These are phyloP conservation scores for Brachystomella parvula DNA, from an alignment of 1,140 invertebrate species.

Conservation along the genomic window DNA sequence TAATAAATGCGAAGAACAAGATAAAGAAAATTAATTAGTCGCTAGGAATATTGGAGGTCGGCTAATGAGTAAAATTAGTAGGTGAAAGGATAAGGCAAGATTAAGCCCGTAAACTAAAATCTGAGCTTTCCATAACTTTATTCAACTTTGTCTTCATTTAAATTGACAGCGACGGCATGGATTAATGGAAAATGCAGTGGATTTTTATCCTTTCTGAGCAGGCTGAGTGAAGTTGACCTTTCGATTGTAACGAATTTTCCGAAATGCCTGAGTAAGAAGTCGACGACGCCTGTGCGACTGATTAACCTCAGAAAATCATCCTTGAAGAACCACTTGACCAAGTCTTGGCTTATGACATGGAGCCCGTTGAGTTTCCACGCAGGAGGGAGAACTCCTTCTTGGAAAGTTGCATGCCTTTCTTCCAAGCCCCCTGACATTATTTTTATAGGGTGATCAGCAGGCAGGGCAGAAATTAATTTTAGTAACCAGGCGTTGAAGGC, in stretches of 20 bases:
- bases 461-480: not conserved
- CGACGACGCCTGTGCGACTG: not conserved
- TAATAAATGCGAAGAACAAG: too few species aligned
- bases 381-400: not conserved
- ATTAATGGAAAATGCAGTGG: not conserved
- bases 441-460: not conserved
- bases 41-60: too few species aligned
- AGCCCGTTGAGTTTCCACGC: not conserved
- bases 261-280: not conserved
- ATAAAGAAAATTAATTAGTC: too few species aligned
- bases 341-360: not conserved
- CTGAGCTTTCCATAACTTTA: not conserved
- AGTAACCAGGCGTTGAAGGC: not conserved
- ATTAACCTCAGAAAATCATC: not conserved
- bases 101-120: too few species aligned
- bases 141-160: conserved; percentile 5
- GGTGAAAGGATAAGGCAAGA: too few species aligned
- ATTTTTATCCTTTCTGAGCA: not conserved
- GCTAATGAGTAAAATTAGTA: too few species aligned
- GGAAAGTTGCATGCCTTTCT: not conserved
- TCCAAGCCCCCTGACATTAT: not conserved
- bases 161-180: not conserved
- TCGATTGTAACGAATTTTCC: conserved; percentile 1
- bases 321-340: not conserved
- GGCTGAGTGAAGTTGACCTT: not conserved